These are phyloP conservation scores for Clostera curtula DNA, from an alignment of 2,888 invertebrate genomes.

Conservation along the genomic window DNA sequence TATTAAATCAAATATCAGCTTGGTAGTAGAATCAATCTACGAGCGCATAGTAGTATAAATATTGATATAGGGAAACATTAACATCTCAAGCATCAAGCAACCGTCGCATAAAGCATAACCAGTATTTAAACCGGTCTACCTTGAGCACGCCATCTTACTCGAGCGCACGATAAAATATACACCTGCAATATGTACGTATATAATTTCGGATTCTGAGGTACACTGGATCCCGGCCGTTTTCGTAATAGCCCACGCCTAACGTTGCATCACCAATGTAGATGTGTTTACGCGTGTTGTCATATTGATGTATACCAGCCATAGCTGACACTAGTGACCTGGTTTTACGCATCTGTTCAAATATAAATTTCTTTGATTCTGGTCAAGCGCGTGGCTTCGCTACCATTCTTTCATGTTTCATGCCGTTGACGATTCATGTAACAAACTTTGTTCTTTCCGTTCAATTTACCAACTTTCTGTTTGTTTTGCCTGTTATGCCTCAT, in stretches of 20 bases:
- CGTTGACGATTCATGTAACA: slow-evolving; percentile 16
- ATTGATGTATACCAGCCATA: slow-evolving; percentile 50
- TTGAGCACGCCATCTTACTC: slow-evolving; percentile 47
- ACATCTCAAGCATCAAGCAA: slow-evolving; percentile 31
- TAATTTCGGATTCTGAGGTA: slow-evolving; percentile 43
- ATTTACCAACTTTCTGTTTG: slow-evolving; percentile 14
- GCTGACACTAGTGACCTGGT: slow-evolving; percentile 62
- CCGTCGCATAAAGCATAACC: slow-evolving; percentile 34
- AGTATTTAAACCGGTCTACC: slow-evolving; percentile 52
- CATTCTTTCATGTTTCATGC: slow-evolving; percentile 21
- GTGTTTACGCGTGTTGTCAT: slow-evolving; percentile 52
- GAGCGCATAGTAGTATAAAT: slow-evolving; percentile 15
- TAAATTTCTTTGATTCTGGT: slow-evolving; percentile 40
- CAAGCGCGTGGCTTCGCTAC: slow-evolving; percentile 21
- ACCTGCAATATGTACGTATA: slow-evolving; percentile 44
- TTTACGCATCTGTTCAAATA: slow-evolving; percentile 56
- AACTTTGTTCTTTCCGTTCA: slow-evolving; percentile 8
- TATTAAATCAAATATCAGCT: too few species aligned
- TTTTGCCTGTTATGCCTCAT: slow-evolving; percentile 23
- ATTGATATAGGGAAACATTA: slow-evolving; percentile 20
- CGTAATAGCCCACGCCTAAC: slow-evolving; percentile 45
- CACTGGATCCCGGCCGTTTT: slow-evolving; percentile 36
- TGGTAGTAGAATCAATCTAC: too few species aligned
- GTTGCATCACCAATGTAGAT: slow-evolving; percentile 53
- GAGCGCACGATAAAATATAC: slow-evolving; percentile 35